Evolutionary conservation across 2,797 vertebrate species (phyloP).

Genomic region (Sus cebifrons): DNA sequence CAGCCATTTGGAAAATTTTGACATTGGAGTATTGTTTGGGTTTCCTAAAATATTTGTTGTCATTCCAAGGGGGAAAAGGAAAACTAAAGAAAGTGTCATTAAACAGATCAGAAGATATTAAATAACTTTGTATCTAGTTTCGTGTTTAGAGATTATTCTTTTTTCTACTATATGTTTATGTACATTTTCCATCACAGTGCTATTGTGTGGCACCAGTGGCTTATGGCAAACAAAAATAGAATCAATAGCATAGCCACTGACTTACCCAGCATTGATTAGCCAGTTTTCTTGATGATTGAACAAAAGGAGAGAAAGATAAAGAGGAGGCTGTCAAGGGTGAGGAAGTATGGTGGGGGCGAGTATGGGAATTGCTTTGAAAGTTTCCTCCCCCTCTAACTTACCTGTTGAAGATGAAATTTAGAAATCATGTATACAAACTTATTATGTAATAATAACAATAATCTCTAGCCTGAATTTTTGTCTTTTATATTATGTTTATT

Average conservation of each 20-base stretch:
- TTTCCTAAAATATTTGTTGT: conserved; percentile 53
- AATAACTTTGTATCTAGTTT: background rate
- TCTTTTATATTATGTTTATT: background rate
- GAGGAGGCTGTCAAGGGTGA: background rate
- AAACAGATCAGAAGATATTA: conserved; percentile 17
- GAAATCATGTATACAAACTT: background rate
- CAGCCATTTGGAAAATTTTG: conserved; percentile 61
- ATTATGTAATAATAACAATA: background rate
- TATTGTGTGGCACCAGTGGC: background rate
- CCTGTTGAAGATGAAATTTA: background rate
- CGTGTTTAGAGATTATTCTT: conserved; percentile 2
- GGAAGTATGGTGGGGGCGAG: too few relatives aligned
- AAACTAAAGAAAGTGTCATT: background rate
- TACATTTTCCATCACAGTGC: background rate
- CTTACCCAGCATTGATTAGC: background rate
- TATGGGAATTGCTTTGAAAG: background rate
- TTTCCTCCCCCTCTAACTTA: background rate
- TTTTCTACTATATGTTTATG: background rate
- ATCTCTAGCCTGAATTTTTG: background rate
- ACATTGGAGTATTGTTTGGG: background rate
- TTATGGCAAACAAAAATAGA: conserved; percentile 33
- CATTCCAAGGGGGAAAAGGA: background rate
- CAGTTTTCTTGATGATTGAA: background rate
- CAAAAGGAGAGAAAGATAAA: background rate
- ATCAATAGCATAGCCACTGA: conserved; percentile 15